Evolutionary conservation across 1,140 invertebrate genomes (phyloP).

Genomic region (Babylonia areolata): DNA sequence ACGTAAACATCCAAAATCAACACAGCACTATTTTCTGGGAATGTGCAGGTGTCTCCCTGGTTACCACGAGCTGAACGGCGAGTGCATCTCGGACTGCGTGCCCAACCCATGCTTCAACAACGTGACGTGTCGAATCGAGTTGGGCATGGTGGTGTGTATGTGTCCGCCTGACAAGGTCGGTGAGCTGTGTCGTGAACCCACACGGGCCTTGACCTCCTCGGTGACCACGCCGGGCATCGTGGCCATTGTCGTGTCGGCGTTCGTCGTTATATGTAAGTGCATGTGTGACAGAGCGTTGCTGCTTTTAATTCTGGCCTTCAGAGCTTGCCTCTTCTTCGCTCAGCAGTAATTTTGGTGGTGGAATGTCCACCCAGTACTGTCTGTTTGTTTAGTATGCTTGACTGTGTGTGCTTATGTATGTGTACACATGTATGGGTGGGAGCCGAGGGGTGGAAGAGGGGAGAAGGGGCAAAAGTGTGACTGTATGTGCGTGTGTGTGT

Average conservation of each 20-base stretch:
- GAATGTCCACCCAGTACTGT: too few species aligned
- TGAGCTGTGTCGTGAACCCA: slow-evolving; percentile 84
- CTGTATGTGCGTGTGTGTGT: too few species aligned
- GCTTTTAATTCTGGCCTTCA: too few species aligned
- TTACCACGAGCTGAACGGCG: slow-evolving; percentile 24
- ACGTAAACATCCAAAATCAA: too few species aligned
- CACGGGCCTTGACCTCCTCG: slow-evolving; percentile 53
- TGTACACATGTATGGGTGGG: too few species aligned
- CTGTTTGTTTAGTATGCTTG: too few species aligned
- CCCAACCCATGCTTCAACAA: slow-evolving; percentile 71
- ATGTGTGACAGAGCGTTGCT: not conserved
- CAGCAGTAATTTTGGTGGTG: too few species aligned
- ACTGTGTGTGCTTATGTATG: too few species aligned
- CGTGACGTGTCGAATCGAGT: slow-evolving; percentile 54
- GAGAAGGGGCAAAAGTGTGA: too few species aligned
- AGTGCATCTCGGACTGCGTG: slow-evolving; percentile 38
- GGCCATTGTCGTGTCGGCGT: slow-evolving; percentile 71
- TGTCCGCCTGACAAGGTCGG: slow-evolving; percentile 94
- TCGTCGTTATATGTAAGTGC: slow-evolving; percentile 69
- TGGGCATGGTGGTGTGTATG: slow-evolving; percentile 52
- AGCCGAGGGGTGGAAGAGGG: too few species aligned
- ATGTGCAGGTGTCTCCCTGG: slow-evolving; percentile 32
- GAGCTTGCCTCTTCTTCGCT: too few species aligned
- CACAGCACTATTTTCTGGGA: too few species aligned
- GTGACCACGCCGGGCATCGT: slow-evolving; percentile 71